Conservation (phyloP, 2,113 vertebrate species). For the Hippolais icterina region DNA sequence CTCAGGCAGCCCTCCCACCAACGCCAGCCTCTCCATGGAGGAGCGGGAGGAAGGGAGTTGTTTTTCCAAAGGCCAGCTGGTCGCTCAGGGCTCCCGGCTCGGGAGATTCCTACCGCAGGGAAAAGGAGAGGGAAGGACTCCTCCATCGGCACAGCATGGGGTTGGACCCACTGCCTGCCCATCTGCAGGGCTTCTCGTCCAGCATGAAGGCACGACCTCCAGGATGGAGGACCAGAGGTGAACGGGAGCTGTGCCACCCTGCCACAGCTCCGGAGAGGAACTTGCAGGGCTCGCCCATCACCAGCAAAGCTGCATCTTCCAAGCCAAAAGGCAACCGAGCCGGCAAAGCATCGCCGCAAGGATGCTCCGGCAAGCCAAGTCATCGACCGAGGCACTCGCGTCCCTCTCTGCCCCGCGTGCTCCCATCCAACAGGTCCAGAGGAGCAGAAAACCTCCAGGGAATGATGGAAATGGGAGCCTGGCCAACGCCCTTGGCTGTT, state of each 20-base stretch:
- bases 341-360: fast-evolving
- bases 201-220: neutral
- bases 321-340: neutral
- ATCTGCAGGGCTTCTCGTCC: neutral
- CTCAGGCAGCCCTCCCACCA: conserved; percentile 62
- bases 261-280: neutral
- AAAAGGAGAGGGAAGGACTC: neutral
- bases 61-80: conserved; percentile 60
- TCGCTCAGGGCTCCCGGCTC: neutral
- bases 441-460: neutral
- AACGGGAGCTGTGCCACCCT: neutral
- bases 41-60: neutral
- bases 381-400: fast-evolving
- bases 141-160: fast-evolving
- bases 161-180: neutral
- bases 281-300: neutral
- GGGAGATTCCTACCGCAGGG: neutral
- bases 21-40: neutral
- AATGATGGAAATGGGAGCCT: neutral
- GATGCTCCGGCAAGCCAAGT: neutral
- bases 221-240: neutral
- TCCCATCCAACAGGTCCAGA: conserved; percentile 33
- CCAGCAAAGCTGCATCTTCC: neutral
- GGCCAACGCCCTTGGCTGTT: neutral
- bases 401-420: fast-evolving